Evolutionary conservation across 2,888 invertebrate genomes (phyloP), one percentile per base, ranked within the genome.

Genomic region (Meteorus cinctellus): DNA sequence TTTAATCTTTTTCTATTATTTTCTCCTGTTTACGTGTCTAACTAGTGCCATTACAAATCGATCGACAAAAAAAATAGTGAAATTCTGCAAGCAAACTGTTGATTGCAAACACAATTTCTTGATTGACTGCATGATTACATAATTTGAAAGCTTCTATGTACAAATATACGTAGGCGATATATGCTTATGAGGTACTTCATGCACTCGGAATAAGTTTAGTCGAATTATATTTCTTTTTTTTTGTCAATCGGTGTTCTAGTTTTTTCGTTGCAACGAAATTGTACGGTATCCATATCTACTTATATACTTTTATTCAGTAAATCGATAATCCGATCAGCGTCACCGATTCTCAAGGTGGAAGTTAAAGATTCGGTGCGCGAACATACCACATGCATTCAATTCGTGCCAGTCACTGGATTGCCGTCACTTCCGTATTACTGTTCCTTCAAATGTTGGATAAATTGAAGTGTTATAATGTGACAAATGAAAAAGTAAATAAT

Each of bases 21-120:
- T 48, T 48, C 16, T 48, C 1, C 14, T 48, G 4, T 5, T 48
- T n/a, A 4, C n/a, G n/a, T 2, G n/a, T 48, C n/a, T 48, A n/a
- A n/a, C n/a, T n/a, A 48, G 16, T 48, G n/a, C 48, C n/a, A 48
- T 48, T n/a, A 48, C 48, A 48, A 48, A 48, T 48, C 48, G n/a
- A 48, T 48, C n/a, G 48, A 48, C 1, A 48, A 48, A 48, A n/a
- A n/a, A n/a, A n/a, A 48, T 14, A n/a, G 48, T 48, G 48, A n/a
- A 48, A 48, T 48, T 48, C 48, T 48, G n/a, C 48, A 48, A 48
- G n/a, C 4, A 4, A 48, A 48, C 16, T 48, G 48, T n/a, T 48
- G 48, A 48, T 48, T 48, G n/a, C n/a, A 48, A 48, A 48, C n/a
- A 48, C 48, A 48, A 55, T 55, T 55, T 55, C 55, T 55, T 55